Evolutionary conservation across 2,888 invertebrate genomes (phyloP), one percentile per base, ranked within the genome.

Genomic region (Megalurothrips usitatus): DNA sequence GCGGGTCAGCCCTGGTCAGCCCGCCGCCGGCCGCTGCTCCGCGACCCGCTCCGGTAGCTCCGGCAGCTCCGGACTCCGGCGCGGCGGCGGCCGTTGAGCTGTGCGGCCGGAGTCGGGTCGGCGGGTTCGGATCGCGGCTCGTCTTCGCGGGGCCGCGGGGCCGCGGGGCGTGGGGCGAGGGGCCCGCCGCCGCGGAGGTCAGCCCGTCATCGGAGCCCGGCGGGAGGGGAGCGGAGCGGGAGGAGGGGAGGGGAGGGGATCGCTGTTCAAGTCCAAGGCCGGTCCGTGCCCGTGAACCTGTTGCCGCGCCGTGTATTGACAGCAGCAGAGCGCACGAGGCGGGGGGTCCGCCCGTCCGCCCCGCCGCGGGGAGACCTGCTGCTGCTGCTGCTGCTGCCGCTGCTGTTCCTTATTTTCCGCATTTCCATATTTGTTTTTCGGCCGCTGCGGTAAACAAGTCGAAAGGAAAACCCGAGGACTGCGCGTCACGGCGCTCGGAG

Each of bases 261-360:
- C 68, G 17, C 58, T 19, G 58, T 17, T 26, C 68, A 75, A 75
- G 68, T 75, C 68, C 68, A 75, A 75, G 68, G 68, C 68, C 68
- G 68, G 68, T 75, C 68, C 26, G 23, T 75, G 68, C 68, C 68
- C 68, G 68, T 75, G 68, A 75, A 75, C 68, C 68, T 75, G 68
- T 75, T 75, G 68, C 68, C 68, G 68, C 58, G 58, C 58, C 58
- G 19, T 58, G 19, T 58, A 58, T 19, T 58, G 58, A 6, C n/a
- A 52, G 52, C 52, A 52, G 52, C 52, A 43, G 34, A 43, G 17
- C 58, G 17, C 58, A 58, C 34, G 3, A 43, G 34, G 34, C 34
- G 34, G 34, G 6, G 58, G 58, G 58, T n/a, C 17, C 14, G 58
- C 14, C 10, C 17, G 4, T 4, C 58, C 58, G 58, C 52, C 52